Conservation (phyloP, 1,140 invertebrate genomes). For the Heliothis virescens region DNA sequence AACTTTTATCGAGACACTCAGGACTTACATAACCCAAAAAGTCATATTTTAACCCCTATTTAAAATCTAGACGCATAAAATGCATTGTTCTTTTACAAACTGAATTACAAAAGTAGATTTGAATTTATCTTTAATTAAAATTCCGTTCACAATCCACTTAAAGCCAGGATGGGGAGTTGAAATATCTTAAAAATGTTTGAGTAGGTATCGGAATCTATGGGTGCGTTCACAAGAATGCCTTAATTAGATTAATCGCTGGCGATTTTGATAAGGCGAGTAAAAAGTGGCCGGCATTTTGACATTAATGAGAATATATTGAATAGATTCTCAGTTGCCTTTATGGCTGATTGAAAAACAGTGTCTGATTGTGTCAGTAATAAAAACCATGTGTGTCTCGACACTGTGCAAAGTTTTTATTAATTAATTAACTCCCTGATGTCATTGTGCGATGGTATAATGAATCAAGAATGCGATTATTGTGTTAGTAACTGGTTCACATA, state of each 20-base stretch:
- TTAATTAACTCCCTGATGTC: slow-evolving; percentile 44
- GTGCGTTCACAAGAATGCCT: slow-evolving; percentile 71
- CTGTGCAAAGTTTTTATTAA: slow-evolving; percentile 44
- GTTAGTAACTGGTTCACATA: slow-evolving; percentile 14
- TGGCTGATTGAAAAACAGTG: slow-evolving; percentile 48
- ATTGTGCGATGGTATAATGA: slow-evolving; percentile 34
- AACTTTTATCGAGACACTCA: no score
- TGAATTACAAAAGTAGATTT: slow-evolving; percentile 15
- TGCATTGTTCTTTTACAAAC: not conserved
- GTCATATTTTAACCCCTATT: no score
- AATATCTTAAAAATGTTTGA: slow-evolving; percentile 75
- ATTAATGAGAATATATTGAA: slow-evolving; percentile 73
- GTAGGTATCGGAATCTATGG: slow-evolving; percentile 69
- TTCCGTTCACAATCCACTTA: slow-evolving; percentile 70
- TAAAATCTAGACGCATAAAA: not conserved
- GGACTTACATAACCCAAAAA: no score
- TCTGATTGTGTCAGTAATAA: slow-evolving; percentile 43
- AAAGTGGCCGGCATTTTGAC: slow-evolving; percentile 68
- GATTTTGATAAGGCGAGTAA: slow-evolving; percentile 70
- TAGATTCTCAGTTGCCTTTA: slow-evolving; percentile 32
- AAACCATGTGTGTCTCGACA: slow-evolving; percentile 31
- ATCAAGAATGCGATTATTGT: slow-evolving; percentile 42
- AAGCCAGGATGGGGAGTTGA: slow-evolving; percentile 66
- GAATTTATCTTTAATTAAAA: slow-evolving; percentile 74
- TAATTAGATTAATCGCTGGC: slow-evolving; percentile 80